Base-by-base conservation (phyloP, 2,888 invertebrate species). In the Petrolisthes cinctipes region DNA sequence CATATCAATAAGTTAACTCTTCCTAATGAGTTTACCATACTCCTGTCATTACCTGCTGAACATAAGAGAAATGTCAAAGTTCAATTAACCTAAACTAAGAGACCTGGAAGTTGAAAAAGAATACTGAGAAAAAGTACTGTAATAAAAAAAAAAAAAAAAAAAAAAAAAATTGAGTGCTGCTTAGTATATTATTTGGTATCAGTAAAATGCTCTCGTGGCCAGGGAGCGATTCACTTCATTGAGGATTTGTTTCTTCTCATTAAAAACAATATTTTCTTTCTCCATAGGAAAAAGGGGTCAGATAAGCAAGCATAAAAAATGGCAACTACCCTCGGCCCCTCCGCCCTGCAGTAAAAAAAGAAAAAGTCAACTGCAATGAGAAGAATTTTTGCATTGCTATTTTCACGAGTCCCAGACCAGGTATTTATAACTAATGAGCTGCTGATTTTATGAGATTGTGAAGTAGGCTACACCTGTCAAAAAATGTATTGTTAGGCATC, bases 181-280 rank as follows among this genome's bases (percentile, higher is more conserved):
- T 82, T 82, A 82, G 82, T 82, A 68, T 82, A 82, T 82, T 82
- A 82, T 82, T 82, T 82, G 82, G 82, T 82, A 82, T 82, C 82
- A 82, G 68, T 61, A 68, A 82, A 82, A 66, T 68, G 57, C 82
- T 82, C 71, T n/a, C 37, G 37, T 37, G 37, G 37, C 37, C 37
- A 37, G 37, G 37, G 37, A 37, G 37, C 37, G 37, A 37, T 37
- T 37, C 37, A 37, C 37, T 37, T 37, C 37, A 37, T 37, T 37
- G 37, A 37, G 37, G 37, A 37, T 79, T 56, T 79, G 78, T 5
- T 79, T 79, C 78, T 37, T 37, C 37, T 37, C 37, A 37, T 37
- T 37, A 37, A 37, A 37, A 37, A 37, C 0, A 37, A 37, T 37
- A 37, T 37, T 37, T 37, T 37, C 37, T 37, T 37, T 37, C 37